Conservation (phyloP, 1,140 invertebrate species). For the Saccostrea glomerata region DNA sequence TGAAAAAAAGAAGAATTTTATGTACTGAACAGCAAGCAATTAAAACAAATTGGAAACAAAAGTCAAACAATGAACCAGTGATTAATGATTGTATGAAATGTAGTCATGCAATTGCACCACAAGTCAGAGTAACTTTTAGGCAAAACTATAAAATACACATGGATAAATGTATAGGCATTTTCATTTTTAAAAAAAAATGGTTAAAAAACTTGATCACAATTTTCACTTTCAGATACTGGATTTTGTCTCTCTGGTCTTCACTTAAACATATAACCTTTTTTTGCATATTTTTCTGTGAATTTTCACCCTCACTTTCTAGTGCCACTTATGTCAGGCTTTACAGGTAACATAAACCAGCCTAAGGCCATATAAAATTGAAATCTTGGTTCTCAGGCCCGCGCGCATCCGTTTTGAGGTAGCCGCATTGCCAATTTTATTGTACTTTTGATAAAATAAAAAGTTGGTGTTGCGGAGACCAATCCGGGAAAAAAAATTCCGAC, state of each 20-base stretch:
- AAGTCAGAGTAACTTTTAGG: slow-evolving; percentile 5
- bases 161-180: neutral
- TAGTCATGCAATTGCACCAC: slow-evolving; percentile 12
- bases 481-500: too few relatives aligned
- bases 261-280: neutral
- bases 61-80: neutral
- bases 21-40: neutral
- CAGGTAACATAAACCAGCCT: neutral
- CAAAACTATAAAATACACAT: neutral
- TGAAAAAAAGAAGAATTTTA: neutral
- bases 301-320: neutral
- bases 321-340: neutral
- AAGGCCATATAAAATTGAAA: too few relatives aligned
- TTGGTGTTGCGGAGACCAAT: too few relatives aligned
- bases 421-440: too few relatives aligned
- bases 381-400: too few relatives aligned
- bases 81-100: neutral
- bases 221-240: neutral
- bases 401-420: too few relatives aligned
- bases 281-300: neutral
- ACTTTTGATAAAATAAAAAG: too few relatives aligned
- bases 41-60: neutral
- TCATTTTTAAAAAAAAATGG: neutral
- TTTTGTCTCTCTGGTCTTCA: neutral
- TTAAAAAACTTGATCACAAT: neutral